A percentile compares a stretch with the other conserved stretches of the same genome.
phyloP scores from a whole-genome alignment of 1,140 invertebrate genomes.

The Drosophila lowei region DNA sequence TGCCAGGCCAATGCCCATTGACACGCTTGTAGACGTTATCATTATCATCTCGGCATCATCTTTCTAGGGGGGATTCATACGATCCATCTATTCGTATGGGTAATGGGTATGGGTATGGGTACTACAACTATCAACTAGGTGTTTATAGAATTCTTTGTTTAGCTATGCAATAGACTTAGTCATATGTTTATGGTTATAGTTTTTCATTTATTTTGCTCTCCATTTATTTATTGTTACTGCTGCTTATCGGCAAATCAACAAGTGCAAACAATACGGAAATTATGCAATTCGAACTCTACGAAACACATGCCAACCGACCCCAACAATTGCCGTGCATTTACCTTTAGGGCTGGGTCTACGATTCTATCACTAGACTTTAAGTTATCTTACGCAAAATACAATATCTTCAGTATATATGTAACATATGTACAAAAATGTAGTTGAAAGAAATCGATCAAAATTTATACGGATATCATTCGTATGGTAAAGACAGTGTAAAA shows the following conservation, averaged over 20 bases:
- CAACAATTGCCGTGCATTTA: too few species aligned
- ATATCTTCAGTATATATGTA: too few species aligned
- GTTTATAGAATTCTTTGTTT: constrained; percentile 18
- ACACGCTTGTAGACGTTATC: constrained; percentile 20
- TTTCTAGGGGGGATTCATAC: too few species aligned
- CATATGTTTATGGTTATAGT: constrained; percentile 42
- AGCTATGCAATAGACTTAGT: constrained; percentile 35
- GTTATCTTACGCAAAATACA: too few species aligned
- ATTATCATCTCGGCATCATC: not conserved
- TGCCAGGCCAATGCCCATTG: constrained; percentile 7
- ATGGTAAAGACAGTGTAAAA: too few species aligned
- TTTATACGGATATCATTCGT: constrained; percentile 8
- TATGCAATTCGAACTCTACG: constrained; percentile 22
- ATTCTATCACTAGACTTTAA: too few species aligned
- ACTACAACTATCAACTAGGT: constrained; percentile 26
- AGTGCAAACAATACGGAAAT: constrained; percentile 56
- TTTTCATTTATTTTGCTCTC: constrained; percentile 20
- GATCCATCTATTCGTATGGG: constrained; percentile 19
- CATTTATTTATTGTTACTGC: constrained; percentile 19
- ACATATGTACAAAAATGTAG: too few species aligned
- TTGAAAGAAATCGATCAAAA: too few species aligned
- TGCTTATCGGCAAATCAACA: constrained; percentile 53
- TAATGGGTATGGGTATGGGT: constrained; percentile 9
- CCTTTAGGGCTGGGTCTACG: too few species aligned
- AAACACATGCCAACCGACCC: constrained; percentile 1